Percentiles rank a stretch among this genome's conserved stretches.
Conservation (phyloP, 2,797 vertebrate species). For the Pogoniulus pusillus region DNA sequence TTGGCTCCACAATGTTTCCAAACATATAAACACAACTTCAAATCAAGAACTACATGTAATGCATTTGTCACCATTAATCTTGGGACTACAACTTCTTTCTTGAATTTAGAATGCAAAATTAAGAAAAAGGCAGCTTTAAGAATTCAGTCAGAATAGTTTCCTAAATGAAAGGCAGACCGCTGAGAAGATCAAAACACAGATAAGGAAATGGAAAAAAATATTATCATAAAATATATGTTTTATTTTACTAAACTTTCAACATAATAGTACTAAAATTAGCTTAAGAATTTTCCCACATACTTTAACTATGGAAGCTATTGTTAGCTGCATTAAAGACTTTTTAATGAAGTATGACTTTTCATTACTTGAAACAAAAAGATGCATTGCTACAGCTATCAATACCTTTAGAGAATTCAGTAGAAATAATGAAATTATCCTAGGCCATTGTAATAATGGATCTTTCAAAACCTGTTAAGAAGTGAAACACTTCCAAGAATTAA, state of each 20-base stretch:
- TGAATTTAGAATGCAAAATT: neutral
- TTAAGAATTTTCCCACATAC: neutral
- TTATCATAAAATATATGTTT: neutral
- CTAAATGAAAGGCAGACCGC: neutral
- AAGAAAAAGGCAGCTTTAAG: neutral
- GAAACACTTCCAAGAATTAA: too few relatives aligned
- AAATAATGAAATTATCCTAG: neutral
- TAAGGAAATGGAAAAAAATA: neutral
- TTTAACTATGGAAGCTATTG: neutral
- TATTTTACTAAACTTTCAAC: neutral
- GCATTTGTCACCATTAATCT: neutral
- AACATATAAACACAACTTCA: neutral
- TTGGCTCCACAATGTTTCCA: neutral
- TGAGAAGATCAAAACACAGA: neutral
- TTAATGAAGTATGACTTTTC: neutral
- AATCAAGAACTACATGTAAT: neutral
- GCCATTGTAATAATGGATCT: neutral
- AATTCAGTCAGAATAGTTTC: neutral
- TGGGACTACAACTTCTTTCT: neutral
- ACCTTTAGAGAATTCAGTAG: neutral
- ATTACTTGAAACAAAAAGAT: neutral
- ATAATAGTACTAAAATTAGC: neutral
- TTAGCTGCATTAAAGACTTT: neutral
- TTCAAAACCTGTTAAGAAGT: too few relatives aligned
- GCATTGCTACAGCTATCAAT: neutral